phyloP scores from a whole-genome alignment of 2,888 invertebrate genomes.

The Clanis bilineata region DNA sequence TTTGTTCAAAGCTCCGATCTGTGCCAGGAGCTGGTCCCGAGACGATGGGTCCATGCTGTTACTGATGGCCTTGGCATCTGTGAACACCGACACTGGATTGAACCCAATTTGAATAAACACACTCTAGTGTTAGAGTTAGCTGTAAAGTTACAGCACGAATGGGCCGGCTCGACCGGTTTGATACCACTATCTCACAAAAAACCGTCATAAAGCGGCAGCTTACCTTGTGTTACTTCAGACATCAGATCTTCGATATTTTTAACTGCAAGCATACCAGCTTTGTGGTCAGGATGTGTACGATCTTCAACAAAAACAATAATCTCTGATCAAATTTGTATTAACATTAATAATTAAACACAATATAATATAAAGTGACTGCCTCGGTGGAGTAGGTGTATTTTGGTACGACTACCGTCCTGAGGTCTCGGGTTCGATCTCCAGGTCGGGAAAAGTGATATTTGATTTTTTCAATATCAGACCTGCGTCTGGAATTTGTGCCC shows the following conservation, averaged over 20 bases:
- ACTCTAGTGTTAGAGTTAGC: neutral
- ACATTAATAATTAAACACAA: no score
- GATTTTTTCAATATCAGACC: no score
- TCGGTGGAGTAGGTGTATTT: no score
- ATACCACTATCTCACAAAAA: neutral
- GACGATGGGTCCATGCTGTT: neutral
- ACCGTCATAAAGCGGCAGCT: constrained; percentile 3
- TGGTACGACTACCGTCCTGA: no score
- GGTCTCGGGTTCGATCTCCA: no score
- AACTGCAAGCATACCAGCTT: constrained; percentile 45
- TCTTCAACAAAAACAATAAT: constrained; percentile 21
- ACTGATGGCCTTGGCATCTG: neutral
- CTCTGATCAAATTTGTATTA: no score
- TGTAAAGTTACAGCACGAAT: no score
- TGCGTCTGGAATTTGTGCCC: no score
- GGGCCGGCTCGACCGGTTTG: no score
- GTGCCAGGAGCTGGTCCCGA: neutral
- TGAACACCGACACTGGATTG: neutral
- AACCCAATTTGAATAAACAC: neutral
- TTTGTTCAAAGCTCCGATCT: neutral
- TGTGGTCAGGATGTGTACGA: constrained; percentile 46
- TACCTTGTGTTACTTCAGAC: constrained; percentile 56
- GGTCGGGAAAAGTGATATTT: no score
- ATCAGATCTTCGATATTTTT: constrained; percentile 45
- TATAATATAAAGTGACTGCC: no score